Evolutionary conservation across 2,888 invertebrate species (phyloP).

Genomic region (Malthinus seriepunctatus): DNA sequence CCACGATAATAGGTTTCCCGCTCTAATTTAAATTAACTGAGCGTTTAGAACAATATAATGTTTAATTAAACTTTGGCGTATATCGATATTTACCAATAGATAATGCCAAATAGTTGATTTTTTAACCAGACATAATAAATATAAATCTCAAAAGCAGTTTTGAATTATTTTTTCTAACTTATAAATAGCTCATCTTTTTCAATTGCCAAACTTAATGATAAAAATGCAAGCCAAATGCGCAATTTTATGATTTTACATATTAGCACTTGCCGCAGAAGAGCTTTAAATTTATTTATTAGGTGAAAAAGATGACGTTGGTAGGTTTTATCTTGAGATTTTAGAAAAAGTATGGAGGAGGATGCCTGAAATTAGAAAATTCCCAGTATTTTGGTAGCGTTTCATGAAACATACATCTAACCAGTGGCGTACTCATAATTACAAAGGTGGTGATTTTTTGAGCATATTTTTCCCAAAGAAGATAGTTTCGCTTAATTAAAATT

Average conservation of each 20-base stretch:
- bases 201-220: background rate
- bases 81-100: background rate
- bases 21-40: background rate
- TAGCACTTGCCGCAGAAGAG: background rate
- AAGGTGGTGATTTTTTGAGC: no score
- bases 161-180: background rate
- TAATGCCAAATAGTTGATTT: background rate
- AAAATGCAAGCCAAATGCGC: slow-evolving; percentile 2
- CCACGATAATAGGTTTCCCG: no score
- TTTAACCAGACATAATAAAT: background rate
- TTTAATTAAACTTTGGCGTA: background rate
- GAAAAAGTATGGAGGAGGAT: no score
- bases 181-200: background rate
- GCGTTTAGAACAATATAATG: background rate
- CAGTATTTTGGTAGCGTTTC: no score
- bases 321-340: no score
- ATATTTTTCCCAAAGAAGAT: no score
- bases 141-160: background rate
- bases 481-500: background rate
- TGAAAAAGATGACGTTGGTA: no score
- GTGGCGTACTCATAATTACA: no score
- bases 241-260: background rate
- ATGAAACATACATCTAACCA: no score
- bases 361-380: no score
- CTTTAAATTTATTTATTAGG: no score